Evolutionary conservation across 2,797 vertebrate species (phyloP).

Genomic region (Mormyrus proboscirostris): DNA sequence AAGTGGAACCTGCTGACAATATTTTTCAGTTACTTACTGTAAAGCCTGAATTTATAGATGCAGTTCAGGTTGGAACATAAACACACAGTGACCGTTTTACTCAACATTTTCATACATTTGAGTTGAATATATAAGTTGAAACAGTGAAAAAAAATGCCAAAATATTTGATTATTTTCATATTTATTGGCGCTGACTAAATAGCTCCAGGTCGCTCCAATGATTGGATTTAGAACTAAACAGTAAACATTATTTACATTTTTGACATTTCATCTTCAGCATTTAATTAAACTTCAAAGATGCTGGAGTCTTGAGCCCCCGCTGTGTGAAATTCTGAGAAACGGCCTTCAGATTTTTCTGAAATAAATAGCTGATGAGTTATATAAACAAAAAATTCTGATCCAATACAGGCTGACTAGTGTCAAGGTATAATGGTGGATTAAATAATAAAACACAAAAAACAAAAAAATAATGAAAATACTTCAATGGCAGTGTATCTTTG

Average conservation of each 20-base stretch:
- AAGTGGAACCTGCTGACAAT: neutral
- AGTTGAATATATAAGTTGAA: neutral
- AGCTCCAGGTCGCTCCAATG: neutral
- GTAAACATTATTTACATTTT: conserved; percentile 26
- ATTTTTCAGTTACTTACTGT: neutral
- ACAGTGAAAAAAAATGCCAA: neutral
- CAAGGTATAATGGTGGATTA: conserved; percentile 42
- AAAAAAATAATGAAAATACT: conserved; percentile 8
- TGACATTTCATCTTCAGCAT: neutral
- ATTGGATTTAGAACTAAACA: conserved; percentile 31
- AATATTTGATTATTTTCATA: neutral
- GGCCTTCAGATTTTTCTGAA: neutral
- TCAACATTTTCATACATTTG: neutral
- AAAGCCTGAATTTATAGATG: neutral
- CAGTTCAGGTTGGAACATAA: neutral
- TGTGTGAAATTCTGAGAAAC: neutral
- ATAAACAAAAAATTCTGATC: conserved; percentile 23
- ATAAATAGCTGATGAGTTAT: neutral
- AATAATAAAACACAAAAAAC: conserved; percentile 15
- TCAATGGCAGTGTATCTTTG: conserved; percentile 20
- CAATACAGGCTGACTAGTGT: conserved; percentile 29
- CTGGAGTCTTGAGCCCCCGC: neutral
- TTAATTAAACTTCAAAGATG: conserved; percentile 7
- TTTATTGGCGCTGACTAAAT: neutral
- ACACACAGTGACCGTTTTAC: neutral